Evolutionary conservation across 2,113 vertebrate species (phyloP).

Genomic region (Gorsachius goisagi): DNA sequence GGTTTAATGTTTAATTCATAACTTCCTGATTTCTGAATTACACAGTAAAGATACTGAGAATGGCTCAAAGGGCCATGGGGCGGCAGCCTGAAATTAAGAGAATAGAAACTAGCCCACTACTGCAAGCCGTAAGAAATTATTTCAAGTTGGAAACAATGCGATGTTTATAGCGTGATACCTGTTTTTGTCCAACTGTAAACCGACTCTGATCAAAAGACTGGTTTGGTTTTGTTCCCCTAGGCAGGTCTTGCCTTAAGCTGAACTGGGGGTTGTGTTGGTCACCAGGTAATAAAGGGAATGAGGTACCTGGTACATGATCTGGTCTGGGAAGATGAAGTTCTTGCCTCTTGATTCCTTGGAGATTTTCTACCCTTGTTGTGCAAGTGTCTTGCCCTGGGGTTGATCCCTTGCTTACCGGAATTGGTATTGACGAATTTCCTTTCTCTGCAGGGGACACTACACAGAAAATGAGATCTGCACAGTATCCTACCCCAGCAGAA

Average conservation of each 20-base stretch:
- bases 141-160: background rate
- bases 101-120: background rate
- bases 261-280: background rate
- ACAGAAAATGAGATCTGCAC: conserved; percentile 99
- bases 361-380: background rate
- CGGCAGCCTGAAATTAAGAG: background rate
- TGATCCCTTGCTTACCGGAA: background rate
- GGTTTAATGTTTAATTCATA: conserved; percentile 6
- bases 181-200: background rate
- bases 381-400: conserved; percentile 30
- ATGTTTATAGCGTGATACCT: background rate
- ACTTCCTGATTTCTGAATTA: background rate
- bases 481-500: conserved; percentile 99
- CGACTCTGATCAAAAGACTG: background rate
- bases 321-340: conserved; percentile 30
- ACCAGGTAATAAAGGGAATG: conserved; percentile 13
- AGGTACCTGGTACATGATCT: background rate
- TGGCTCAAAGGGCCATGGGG: background rate
- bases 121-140: background rate
- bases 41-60: background rate
- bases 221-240: background rate
- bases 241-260: background rate
- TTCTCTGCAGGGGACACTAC: conserved; percentile 95
- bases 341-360: background rate
- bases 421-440: background rate